Evolutionary conservation across 1,140 invertebrate genomes (phyloP).

Genomic region (Bombus terrestris): DNA sequence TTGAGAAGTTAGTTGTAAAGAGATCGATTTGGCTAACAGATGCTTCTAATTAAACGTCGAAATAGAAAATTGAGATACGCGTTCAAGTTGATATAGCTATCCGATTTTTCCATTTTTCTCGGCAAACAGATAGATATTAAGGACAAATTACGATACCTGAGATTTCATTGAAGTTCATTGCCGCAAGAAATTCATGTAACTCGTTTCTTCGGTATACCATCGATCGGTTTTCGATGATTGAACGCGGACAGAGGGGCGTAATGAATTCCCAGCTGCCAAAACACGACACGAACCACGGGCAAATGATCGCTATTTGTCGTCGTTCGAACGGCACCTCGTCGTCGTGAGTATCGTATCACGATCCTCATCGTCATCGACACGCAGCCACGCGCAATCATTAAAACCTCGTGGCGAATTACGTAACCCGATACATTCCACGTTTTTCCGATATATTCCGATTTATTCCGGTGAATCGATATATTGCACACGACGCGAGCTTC

Average conservation of each 20-base stretch:
- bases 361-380: conserved; percentile 35
- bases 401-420: conserved; percentile 46
- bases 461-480: conserved; percentile 18
- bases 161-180: not conserved
- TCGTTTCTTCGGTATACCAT: conserved; percentile 5
- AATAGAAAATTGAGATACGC: too few relatives aligned
- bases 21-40: too few relatives aligned
- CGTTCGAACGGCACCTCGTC: conserved; percentile 14
- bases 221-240: conserved; percentile 8
- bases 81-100: too few relatives aligned
- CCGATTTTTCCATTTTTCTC: too few relatives aligned
- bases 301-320: conserved; percentile 58
- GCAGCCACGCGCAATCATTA: conserved; percentile 20
- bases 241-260: conserved; percentile 6
- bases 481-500: not conserved
- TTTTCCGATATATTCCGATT: too few relatives aligned
- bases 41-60: too few relatives aligned
- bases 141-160: too few relatives aligned
- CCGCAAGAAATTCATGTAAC: conserved; percentile 11
- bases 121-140: too few relatives aligned
- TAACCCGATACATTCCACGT: conserved; percentile 27
- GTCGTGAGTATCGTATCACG: conserved; percentile 14
- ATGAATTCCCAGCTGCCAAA: conserved; percentile 54
- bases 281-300: conserved; percentile 24
- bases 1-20: too few relatives aligned